Conservation (phyloP, 2,888 invertebrate genomes). For the Parapristionchus giblindavisi region DNA sequence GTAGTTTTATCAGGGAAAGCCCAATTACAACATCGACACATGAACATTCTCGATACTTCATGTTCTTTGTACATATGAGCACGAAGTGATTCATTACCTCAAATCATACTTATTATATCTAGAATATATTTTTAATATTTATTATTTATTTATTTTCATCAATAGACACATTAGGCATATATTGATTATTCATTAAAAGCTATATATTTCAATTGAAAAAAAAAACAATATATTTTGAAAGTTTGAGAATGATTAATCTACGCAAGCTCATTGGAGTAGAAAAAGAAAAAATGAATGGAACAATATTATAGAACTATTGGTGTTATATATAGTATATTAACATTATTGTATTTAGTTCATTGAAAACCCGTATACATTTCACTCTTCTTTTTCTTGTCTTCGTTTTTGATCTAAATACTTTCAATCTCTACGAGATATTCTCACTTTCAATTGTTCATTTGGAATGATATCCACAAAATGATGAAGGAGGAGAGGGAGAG, state of each 20-base stretch:
- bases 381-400: conserved; percentile 29
- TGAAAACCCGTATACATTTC: conserved; percentile 19
- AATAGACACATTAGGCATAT: no score
- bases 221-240: no score
- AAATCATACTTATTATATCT: conserved; percentile 35
- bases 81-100: conserved; percentile 68
- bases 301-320: no score
- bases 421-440: neutral
- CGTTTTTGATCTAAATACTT: conserved; percentile 20
- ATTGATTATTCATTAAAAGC: no score
- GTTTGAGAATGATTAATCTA: no score
- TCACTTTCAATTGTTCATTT: conserved; percentile 1
- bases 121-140: no score
- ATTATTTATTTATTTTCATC: no score
- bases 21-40: conserved; percentile 70
- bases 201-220: no score
- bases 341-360: no score
- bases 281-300: no score
- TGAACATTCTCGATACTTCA: conserved; percentile 69
- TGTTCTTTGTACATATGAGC: conserved; percentile 69
- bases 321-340: no score
- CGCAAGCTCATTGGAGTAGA: no score
- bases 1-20: conserved; percentile 66
- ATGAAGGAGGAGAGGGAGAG: neutral
- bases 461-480: conserved; percentile 5